These are phyloP conservation scores for Chloromyia formosa DNA, from an alignment of 2,888 invertebrate species.

Conservation along the genomic window DNA sequence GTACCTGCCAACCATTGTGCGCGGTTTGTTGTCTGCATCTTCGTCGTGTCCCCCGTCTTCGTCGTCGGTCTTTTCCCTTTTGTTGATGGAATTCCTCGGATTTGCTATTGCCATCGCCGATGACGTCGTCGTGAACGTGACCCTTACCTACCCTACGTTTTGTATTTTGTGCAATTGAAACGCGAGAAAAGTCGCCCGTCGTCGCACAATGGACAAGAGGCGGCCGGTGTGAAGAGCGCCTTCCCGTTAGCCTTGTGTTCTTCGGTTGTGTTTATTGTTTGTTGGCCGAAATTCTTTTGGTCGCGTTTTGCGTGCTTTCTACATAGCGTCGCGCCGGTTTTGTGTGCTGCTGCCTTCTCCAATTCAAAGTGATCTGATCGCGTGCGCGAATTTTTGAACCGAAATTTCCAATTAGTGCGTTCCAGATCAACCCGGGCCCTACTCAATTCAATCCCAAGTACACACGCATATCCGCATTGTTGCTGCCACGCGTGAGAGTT, in stretches of 20 bases:
- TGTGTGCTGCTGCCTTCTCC: too few relatives aligned
- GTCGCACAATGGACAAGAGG: not conserved
- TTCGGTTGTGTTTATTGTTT: not conserved
- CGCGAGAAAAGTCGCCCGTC: not conserved
- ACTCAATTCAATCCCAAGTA: too few relatives aligned
- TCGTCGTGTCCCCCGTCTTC: too few relatives aligned
- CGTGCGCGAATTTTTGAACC: too few relatives aligned
- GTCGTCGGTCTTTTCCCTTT: slow-evolving; percentile 1
- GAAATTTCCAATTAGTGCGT: too few relatives aligned
- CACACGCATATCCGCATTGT: too few relatives aligned
- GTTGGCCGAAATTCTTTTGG: not conserved
- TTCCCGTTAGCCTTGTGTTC: slow-evolving; percentile 20
- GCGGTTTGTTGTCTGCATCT: slow-evolving; percentile 26
- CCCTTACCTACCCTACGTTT: slow-evolving; percentile 43
- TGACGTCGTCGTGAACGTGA: slow-evolving; percentile 40
- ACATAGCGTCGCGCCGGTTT: too few relatives aligned
- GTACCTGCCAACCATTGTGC: slow-evolving; percentile 13
- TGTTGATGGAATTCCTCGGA: slow-evolving; percentile 17
- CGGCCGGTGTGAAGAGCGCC: slow-evolving; percentile 9
- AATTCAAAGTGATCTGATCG: too few relatives aligned
- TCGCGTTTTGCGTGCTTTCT: not conserved
- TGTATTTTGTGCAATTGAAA: slow-evolving; percentile 39
- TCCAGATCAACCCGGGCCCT: too few relatives aligned
- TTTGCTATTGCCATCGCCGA: slow-evolving; percentile 3
- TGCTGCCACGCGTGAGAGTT: too few relatives aligned